These are phyloP conservation scores for Neodon shergylaensis DNA, from an alignment of 2,113 vertebrate species.

Conservation along the genomic window DNA sequence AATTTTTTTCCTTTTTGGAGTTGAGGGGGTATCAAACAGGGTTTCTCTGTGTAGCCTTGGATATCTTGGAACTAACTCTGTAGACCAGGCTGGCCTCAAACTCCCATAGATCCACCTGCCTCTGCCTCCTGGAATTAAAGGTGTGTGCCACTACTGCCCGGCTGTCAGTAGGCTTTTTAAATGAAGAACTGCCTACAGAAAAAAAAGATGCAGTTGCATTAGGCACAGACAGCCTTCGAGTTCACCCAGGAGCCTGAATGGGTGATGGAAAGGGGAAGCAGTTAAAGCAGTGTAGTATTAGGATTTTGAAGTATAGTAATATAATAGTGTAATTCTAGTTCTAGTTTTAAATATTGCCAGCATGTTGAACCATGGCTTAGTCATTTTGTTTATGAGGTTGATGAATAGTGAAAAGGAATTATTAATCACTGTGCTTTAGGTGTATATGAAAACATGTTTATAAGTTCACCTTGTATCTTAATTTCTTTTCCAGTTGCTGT, in stretches of 20 bases:
- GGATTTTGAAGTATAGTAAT: slow-evolving; percentile 14
- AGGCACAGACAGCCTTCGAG: slow-evolving; percentile 2
- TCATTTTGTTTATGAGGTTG: slow-evolving; percentile 52
- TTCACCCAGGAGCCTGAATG: slow-evolving; percentile 51
- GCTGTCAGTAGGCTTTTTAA: slow-evolving; percentile 18
- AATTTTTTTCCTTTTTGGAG: background rate
- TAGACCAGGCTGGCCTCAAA: background rate
- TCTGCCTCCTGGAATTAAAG: background rate
- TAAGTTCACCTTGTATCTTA: background rate
- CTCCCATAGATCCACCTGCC: background rate
- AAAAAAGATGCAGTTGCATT: slow-evolving; percentile 1
- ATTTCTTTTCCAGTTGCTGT: background rate
- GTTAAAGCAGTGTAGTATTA: background rate
- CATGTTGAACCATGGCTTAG: background rate
- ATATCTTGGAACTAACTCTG: background rate
- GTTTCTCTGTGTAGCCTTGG: background rate
- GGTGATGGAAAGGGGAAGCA: background rate
- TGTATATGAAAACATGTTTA: background rate
- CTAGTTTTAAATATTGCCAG: slow-evolving; percentile 19
- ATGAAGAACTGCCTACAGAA: background rate
- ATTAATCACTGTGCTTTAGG: background rate
- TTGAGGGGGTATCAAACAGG: background rate
- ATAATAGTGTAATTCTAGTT: slow-evolving; percentile 13
- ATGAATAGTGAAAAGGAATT: slow-evolving; percentile 1
- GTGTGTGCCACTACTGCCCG: no score